Percentiles rank a stretch among this genome's conserved stretches.
Evolutionary conservation across 30 jellyfish, hydroid and myxozoan genomes (phyloP).

Genomic region (Nemopilema nomurai): DNA sequence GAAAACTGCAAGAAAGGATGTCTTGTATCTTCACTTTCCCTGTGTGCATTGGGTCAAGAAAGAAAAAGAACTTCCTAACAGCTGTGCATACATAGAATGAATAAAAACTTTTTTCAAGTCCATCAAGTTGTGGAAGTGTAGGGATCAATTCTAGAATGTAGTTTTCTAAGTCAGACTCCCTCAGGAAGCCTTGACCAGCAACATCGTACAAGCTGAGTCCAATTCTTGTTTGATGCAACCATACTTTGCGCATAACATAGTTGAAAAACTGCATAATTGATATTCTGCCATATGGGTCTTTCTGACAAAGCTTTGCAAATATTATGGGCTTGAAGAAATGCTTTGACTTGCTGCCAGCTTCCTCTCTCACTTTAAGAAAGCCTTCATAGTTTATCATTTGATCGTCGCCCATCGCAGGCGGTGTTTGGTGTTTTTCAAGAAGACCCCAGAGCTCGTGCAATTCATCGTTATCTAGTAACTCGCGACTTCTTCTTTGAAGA

Average conservation of each 20-base stretch:
- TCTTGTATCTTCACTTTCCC: conserved; percentile 97
- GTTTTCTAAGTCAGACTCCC: conserved; percentile 95
- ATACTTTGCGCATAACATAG: conserved; percentile 96
- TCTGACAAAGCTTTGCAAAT: conserved; percentile 81
- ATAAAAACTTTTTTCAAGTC: conserved; percentile 94
- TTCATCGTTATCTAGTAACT: conserved; percentile 93
- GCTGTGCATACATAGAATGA: conserved; percentile 99
- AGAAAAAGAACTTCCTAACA: conserved; percentile 95
- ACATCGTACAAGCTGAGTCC: conserved; percentile 96
- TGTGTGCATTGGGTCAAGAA: conserved; percentile 97
- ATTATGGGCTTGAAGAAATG: conserved; percentile 87
- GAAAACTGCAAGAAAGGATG: conserved; percentile 93
- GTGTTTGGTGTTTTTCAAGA: conserved; percentile 85
- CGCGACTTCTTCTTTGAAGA: conserved; percentile 92
- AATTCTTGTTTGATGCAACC: conserved; percentile 97
- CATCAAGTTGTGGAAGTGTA: conserved; percentile 98
- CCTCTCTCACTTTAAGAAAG: conserved; percentile 86
- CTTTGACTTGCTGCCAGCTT: conserved; percentile 90
- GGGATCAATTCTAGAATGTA: conserved; percentile 94
- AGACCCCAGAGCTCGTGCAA: conserved; percentile 95
- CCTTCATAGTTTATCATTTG: conserved; percentile 97
- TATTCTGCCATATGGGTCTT: conserved; percentile 93
- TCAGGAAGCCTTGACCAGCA: conserved; percentile 94
- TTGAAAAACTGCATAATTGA: conserved; percentile 96
- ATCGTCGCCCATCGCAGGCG: conserved; percentile 90